A percentile compares a stretch with the other conserved stretches of the same genome.
Conservation (phyloP, 2,113 vertebrate genomes). For the Pterocles orientalis region DNA sequence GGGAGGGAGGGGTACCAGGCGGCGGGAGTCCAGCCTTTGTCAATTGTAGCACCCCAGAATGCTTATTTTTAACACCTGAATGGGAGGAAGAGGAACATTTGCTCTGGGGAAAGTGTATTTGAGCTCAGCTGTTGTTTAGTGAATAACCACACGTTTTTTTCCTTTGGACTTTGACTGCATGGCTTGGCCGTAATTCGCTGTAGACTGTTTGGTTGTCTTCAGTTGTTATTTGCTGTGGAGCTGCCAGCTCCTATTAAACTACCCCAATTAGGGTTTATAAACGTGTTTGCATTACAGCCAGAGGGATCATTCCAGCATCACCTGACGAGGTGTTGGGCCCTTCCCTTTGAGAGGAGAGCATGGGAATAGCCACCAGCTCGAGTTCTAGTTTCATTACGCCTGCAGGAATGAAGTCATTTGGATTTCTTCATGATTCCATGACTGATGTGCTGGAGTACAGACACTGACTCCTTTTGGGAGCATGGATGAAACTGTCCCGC, state of each 20-base stretch:
- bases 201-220: neutral
- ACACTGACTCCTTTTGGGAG: neutral
- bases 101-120: neutral
- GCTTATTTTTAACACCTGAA: neutral
- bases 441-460: neutral
- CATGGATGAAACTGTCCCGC: neutral
- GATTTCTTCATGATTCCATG: neutral
- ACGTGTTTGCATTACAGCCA: neutral
- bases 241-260: neutral
- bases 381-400: neutral
- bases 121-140: neutral
- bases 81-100: fast-evolving
- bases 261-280: neutral
- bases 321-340: neutral
- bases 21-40: neutral
- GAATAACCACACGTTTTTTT: neutral
- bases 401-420: neutral
- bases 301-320: neutral
- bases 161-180: neutral
- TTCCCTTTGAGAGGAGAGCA: neutral
- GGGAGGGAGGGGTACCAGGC: neutral
- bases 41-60: neutral
- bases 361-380: neutral
- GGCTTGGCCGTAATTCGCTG: neutral
- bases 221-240: neutral